These are phyloP conservation scores for Oreochromis mossambicus DNA, from an alignment of 2,797 vertebrate genomes.

Conservation along the genomic window DNA sequence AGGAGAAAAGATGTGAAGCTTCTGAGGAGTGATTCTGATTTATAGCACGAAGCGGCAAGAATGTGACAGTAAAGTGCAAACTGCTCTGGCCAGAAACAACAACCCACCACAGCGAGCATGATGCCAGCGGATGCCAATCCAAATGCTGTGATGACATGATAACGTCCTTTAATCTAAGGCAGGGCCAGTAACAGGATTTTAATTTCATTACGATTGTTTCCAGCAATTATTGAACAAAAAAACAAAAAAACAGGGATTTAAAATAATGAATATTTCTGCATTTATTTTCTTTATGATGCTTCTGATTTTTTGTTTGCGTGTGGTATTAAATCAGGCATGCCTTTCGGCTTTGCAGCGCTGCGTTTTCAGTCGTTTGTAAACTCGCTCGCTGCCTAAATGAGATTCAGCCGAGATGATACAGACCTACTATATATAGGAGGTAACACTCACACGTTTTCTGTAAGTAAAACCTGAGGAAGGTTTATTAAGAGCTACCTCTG, in stretches of 20 bases:
- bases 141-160: neutral
- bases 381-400: neutral
- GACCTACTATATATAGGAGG: neutral
- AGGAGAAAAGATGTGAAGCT: neutral
- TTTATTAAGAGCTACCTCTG: neutral
- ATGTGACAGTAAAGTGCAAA: rapidly evolving
- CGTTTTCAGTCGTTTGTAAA: rapidly evolving
- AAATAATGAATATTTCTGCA: neutral
- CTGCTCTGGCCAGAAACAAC: neutral
- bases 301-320: neutral
- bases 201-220: neutral
- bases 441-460: neutral
- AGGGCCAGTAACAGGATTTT: neutral
- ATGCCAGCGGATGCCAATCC: neutral
- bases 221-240: neutral
- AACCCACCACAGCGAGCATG: neutral
- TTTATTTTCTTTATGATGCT: neutral
- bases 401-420: neutral
- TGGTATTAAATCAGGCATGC: neutral
- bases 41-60: neutral
- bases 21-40: neutral
- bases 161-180: neutral
- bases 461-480: neutral
- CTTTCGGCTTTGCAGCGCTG: neutral
- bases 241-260: neutral